Evolutionary conservation across 2,888 invertebrate genomes (phyloP).

Genomic region (Thymelicus acteon): DNA sequence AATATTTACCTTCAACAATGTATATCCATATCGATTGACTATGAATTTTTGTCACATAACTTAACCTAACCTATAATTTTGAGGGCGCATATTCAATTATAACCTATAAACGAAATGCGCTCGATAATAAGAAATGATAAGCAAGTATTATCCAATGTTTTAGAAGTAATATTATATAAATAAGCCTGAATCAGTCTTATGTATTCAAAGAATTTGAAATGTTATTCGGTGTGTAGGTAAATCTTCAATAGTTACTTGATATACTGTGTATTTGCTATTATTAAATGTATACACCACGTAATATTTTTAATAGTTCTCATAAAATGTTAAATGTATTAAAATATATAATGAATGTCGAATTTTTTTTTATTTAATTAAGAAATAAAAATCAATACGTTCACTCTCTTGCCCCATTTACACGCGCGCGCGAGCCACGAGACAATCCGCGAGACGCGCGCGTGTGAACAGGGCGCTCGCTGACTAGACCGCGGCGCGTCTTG

Average conservation of each 20-base stretch:
- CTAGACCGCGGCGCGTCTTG: too few relatives aligned
- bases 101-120: not conserved
- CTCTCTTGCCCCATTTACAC: too few relatives aligned
- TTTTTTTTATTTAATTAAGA: not conserved
- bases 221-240: not conserved
- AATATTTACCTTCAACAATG: too few relatives aligned
- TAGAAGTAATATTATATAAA: too few relatives aligned
- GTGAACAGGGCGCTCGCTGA: too few relatives aligned
- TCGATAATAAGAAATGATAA: not conserved
- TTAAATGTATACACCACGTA: not conserved
- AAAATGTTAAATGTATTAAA: constrained; percentile 8
- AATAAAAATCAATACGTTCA: too few relatives aligned
- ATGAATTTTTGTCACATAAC: too few relatives aligned
- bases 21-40: too few relatives aligned
- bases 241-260: not conserved
- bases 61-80: not conserved
- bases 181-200: constrained; percentile 1
- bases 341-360: not conserved
- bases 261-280: not conserved
- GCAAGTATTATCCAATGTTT: not conserved
- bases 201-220: constrained; percentile 2
- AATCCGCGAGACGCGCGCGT: too few relatives aligned
- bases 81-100: not conserved
- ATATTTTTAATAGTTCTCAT: constrained; percentile 5
- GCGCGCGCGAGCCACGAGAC: too few relatives aligned